These are phyloP conservation scores for Rhamnusium bicolor DNA, from an alignment of 2,888 invertebrate genomes.

Conservation along the genomic window DNA sequence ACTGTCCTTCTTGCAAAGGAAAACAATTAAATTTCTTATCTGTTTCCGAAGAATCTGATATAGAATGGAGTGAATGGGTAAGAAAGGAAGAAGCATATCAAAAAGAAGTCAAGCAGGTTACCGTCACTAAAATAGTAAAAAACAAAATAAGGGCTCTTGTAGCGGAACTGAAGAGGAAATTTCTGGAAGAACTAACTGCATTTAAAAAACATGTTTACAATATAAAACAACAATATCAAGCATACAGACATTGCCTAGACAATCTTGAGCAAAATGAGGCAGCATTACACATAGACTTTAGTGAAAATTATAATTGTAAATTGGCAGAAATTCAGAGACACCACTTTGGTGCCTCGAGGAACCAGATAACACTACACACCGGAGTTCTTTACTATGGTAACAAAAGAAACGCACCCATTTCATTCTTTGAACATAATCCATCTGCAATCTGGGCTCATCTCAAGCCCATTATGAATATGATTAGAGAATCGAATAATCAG, in stretches of 20 bases:
- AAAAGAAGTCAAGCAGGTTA: conserved; percentile 11
- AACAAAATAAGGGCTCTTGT: neutral
- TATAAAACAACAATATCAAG: conserved; percentile 16
- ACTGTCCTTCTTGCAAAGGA: neutral
- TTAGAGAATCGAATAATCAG: conserved; percentile 1
- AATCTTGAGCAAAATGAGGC: conserved; percentile 11
- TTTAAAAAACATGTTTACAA: conserved; percentile 24
- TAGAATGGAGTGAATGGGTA: conserved; percentile 15
- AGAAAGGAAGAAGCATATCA: conserved; percentile 12
- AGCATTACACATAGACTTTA: conserved; percentile 25
- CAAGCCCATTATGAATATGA: conserved; percentile 13
- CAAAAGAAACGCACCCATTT: neutral
- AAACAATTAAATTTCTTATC: neutral
- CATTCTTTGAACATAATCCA: conserved; percentile 24
- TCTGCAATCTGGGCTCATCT: conserved; percentile 29
- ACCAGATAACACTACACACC: conserved; percentile 23
- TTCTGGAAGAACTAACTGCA: neutral
- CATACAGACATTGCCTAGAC: conserved; percentile 22
- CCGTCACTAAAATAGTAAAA: conserved; percentile 17
- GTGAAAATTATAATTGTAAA: conserved; percentile 15
- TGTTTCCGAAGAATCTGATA: neutral
- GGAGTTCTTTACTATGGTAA: neutral
- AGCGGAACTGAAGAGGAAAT: neutral
- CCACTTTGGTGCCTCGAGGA: conserved; percentile 32
- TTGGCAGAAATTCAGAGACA: conserved; percentile 19